These are phyloP conservation scores for Melitaea cinxia DNA, from an alignment of 1,140 invertebrate genomes.

Conservation along the genomic window DNA sequence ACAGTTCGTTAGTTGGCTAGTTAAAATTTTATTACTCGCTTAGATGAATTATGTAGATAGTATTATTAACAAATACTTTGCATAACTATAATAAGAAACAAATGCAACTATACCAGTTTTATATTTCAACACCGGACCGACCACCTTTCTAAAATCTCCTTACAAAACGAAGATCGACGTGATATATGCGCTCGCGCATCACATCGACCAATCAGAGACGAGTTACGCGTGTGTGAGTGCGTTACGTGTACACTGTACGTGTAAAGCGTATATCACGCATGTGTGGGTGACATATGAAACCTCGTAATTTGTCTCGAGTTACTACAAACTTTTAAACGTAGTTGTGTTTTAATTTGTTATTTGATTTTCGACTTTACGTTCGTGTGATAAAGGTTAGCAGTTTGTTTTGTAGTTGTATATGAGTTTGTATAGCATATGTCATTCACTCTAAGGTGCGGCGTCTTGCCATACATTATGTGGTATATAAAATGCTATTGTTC, in stretches of 20 bases:
- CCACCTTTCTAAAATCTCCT: constrained; percentile 77
- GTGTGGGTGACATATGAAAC: constrained; percentile 56
- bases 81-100: constrained; percentile 40
- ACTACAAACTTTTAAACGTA: constrained; percentile 36
- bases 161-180: constrained; percentile 65
- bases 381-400: constrained; percentile 18
- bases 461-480: constrained; percentile 40
- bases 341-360: constrained; percentile 4
- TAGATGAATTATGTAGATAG: constrained; percentile 46
- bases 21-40: constrained; percentile 34
- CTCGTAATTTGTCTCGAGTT: constrained; percentile 54
- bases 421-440: constrained; percentile 24
- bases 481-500: constrained; percentile 33
- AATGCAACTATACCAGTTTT: constrained; percentile 52
- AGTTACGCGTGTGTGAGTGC: constrained; percentile 42
- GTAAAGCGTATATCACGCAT: too few relatives aligned
- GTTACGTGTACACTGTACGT: constrained; percentile 30
- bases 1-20: constrained; percentile 15
- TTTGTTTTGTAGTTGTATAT: constrained; percentile 1
- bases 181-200: constrained; percentile 65
- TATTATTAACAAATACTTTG: constrained; percentile 43
- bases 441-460: constrained; percentile 45
- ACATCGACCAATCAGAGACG: constrained; percentile 47
- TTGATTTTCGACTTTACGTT: constrained; percentile 42
- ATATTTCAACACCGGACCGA: constrained; percentile 46